Evolutionary conservation across 2,888 invertebrate species (phyloP).

Genomic region (Ichneumoninae sp.): DNA sequence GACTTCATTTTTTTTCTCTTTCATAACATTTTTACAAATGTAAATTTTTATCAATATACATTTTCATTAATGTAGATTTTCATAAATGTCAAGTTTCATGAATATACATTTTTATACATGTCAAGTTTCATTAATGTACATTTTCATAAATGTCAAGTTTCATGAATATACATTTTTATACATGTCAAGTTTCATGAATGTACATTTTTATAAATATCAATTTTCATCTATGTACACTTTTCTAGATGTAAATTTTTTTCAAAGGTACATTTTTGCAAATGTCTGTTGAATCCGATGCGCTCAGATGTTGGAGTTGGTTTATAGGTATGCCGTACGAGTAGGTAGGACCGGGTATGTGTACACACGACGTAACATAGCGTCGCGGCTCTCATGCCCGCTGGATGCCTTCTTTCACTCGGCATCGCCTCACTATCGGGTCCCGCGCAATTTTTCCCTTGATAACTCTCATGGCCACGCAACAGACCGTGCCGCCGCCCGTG

Average conservation of each 20-base stretch:
- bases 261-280: not conserved
- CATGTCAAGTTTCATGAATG: too few relatives aligned
- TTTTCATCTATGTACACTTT: too few relatives aligned
- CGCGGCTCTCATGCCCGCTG: constrained; percentile 28
- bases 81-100: too few relatives aligned
- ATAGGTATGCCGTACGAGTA: constrained; percentile 2
- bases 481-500: constrained; percentile 25
- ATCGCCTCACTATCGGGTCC: constrained; percentile 63
- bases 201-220: too few relatives aligned
- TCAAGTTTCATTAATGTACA: too few relatives aligned
- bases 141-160: too few relatives aligned
- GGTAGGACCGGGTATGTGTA: constrained; percentile 3
- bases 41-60: too few relatives aligned
- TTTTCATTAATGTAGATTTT: too few relatives aligned
- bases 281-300: not conserved
- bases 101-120: too few relatives aligned
- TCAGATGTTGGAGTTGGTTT: not conserved
- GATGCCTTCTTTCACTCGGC: constrained; percentile 36
- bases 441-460: constrained; percentile 63
- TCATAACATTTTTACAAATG: not conserved
- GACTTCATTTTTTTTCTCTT: not conserved
- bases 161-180: too few relatives aligned
- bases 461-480: constrained; percentile 60
- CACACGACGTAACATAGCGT: constrained; percentile 32
- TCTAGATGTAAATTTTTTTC: too few relatives aligned